These are phyloP conservation scores for Hemichromis elongatus DNA, from an alignment of 2,113 vertebrate species.

Conservation along the genomic window DNA sequence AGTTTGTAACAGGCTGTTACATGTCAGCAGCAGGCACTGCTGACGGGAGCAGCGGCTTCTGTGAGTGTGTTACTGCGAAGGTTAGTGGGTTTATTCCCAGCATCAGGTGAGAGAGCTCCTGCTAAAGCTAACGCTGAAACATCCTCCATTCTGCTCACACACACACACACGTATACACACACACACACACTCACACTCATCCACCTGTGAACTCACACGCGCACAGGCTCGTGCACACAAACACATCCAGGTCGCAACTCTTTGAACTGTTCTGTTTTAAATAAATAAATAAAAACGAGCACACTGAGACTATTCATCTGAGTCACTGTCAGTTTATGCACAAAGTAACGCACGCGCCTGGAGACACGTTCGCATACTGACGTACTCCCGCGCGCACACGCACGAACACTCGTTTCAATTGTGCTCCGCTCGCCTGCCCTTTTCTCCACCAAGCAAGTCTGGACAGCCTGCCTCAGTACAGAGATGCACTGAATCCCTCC, in stretches of 20 bases:
- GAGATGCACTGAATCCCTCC: conserved; percentile 72
- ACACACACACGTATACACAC: not conserved
- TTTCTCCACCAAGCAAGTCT: conserved; percentile 66
- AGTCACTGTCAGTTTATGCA: conserved; percentile 6
- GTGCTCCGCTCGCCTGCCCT: conserved; percentile 26
- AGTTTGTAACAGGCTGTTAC: conserved; percentile 35
- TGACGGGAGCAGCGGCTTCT: conserved; percentile 2
- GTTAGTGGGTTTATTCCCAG: not conserved
- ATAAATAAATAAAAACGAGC: not conserved
- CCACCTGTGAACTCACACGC: not conserved
- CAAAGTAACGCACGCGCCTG: not conserved
- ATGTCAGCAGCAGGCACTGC: conserved; percentile 29
- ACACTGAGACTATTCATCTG: not conserved
- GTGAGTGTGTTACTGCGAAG: not conserved
- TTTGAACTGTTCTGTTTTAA: conserved; percentile 8
- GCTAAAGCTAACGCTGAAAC: not conserved
- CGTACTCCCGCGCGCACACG: not conserved
- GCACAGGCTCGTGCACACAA: not conserved
- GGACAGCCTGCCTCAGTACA: conserved; percentile 72
- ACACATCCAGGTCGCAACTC: not conserved
- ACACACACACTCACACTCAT: not conserved
- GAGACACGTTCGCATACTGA: not conserved
- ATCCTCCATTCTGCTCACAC: not conserved
- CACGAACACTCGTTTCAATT: not conserved
- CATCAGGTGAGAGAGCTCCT: conserved; percentile 46